Base-by-base conservation (phyloP, 35 echinoderm and acorn worm species). In the Apostichopus parvimensis region DNA sequence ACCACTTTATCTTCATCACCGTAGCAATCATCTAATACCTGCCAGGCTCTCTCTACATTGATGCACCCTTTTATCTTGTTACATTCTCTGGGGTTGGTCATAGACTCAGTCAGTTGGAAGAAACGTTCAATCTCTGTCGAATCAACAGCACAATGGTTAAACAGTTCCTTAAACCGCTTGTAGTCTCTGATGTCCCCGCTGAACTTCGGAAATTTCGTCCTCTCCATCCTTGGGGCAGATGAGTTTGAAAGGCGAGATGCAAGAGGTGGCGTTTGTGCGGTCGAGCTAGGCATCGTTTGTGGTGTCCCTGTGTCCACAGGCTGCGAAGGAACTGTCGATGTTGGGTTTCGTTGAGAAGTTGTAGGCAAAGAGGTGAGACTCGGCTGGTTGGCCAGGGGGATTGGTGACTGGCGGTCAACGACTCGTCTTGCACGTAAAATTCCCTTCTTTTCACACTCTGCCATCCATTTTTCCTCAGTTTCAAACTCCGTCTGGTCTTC, bases 141-240 rank as follows among this genome's bases (percentile, higher is more conserved):
- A 17, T 56, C 64, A 20, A 77, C 54, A 54, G 95, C 52, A 54
- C 95, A 96, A 53, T 91, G 83, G 25, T 20, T 72, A 56, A 96
- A 91, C 80, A 96, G 55, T 24, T 78, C 71, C 66, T 87, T 90
- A 53, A 95, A 95, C 57, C 94, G 59, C 20, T 56, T 79, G 87
- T 93, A 93, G 55, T 93, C 94, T 80, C 89, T 87, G 1, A 96
- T 70, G 77, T 95, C 92, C 6, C 95, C 92, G 54, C 22, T 91
- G 83, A 93, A 93, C 8, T 60, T 93, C 14, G 94, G 94, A 57
- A 91, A 95, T 88, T 96, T 93, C 92, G 94, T 96, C 66, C 87
- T 86, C 22, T 75, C 88, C 95, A 96, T 96, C 90, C 73, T 93
- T 54, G 88, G 91, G 13, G 79, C 62, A 28, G 80, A 23, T 86